These are phyloP conservation scores for Megalonaias nervosa DNA, from an alignment of 1,140 invertebrate species.

Conservation along the genomic window DNA sequence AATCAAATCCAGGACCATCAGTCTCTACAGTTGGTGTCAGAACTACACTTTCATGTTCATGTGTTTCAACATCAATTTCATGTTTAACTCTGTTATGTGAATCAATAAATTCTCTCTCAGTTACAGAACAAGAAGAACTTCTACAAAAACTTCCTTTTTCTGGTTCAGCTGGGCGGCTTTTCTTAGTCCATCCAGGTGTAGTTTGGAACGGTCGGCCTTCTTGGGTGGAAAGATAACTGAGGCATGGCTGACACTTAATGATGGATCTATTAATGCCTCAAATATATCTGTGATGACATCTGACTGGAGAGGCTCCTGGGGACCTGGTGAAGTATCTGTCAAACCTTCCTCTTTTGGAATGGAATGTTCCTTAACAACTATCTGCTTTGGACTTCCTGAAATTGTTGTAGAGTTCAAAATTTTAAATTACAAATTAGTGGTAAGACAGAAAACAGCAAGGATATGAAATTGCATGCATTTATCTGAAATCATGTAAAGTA, in stretches of 20 bases:
- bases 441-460: too few relatives aligned
- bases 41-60: not conserved
- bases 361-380: too few relatives aligned
- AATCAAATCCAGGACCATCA: constrained; percentile 17
- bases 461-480: too few relatives aligned
- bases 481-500: too few relatives aligned
- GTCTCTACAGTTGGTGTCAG: constrained; percentile 21
- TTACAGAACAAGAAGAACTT: not conserved
- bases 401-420: too few relatives aligned
- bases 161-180: constrained; percentile 2
- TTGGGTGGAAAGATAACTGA: not conserved
- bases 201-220: constrained; percentile 17
- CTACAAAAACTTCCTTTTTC: constrained; percentile 3
- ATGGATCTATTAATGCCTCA: constrained; percentile 21
- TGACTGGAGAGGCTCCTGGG: not conserved
- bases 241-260: not conserved
- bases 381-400: too few relatives aligned
- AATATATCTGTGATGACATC: constrained; percentile 19
- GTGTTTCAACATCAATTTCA: too few relatives aligned
- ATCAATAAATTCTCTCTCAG: not conserved
- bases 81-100: not conserved
- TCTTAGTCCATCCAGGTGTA: constrained; percentile 11
- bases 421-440: too few relatives aligned
- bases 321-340: not conserved
- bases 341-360: not conserved